Conservation (phyloP, 1,140 invertebrate genomes). For the Sycophila sp. region DNA sequence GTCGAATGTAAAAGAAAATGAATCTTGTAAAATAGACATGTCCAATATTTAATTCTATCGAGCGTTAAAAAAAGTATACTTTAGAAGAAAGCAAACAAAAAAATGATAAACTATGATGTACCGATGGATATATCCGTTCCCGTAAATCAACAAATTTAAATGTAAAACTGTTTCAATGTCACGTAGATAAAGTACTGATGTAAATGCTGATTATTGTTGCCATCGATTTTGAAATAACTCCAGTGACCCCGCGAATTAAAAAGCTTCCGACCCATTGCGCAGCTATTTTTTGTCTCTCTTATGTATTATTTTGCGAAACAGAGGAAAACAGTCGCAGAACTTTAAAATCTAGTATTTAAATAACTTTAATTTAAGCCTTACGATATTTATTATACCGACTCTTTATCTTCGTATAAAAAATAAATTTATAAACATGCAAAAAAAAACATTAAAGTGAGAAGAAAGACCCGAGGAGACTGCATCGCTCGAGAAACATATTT, state of each 20-base stretch:
- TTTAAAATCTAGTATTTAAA: slow-evolving; percentile 4
- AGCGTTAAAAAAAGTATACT: neutral
- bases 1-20: slow-evolving; percentile 9
- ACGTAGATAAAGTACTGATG: slow-evolving; percentile 2
- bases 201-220: neutral
- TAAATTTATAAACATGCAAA: neutral
- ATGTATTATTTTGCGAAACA: neutral
- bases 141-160: slow-evolving; percentile 18
- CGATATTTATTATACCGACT: neutral
- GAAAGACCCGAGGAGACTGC: no score
- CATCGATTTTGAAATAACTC: slow-evolving; percentile 35
- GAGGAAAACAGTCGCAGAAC: no score
- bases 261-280: slow-evolving; percentile 6
- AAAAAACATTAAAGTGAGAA: no score
- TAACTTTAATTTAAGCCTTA: neutral
- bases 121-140: slow-evolving; percentile 3
- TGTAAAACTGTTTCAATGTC: slow-evolving; percentile 32
- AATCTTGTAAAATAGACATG: slow-evolving; percentile 16
- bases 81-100: neutral
- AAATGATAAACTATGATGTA: slow-evolving; percentile 16
- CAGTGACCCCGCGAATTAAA: neutral
- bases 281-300: neutral
- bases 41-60: slow-evolving; percentile 4
- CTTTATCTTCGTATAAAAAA: neutral
- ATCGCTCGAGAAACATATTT: neutral